A percentile compares a stretch with the other conserved stretches of the same genome.
These are phyloP conservation scores for Periplaneta americana DNA, from an alignment of 1,140 invertebrate genomes.

Conservation along the genomic window DNA sequence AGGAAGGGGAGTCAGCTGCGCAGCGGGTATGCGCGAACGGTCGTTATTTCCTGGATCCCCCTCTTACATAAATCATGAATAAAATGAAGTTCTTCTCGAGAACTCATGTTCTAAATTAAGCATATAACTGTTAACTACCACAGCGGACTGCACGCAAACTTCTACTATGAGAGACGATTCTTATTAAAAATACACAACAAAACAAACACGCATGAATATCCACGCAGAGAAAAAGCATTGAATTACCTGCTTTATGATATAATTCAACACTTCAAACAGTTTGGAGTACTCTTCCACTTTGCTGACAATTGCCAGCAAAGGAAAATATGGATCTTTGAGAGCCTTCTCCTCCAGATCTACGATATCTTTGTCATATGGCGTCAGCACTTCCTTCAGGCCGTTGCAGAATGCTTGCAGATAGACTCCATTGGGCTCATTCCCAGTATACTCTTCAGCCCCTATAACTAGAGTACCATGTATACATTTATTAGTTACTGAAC, in stretches of 20 bases:
- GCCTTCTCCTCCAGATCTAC: slow-evolving; percentile 45
- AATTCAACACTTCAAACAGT: slow-evolving; percentile 45
- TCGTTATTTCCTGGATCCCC: too few species aligned
- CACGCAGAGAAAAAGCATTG: too few species aligned
- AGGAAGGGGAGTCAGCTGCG: too few species aligned
- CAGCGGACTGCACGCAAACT: too few species aligned
- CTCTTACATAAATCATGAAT: too few species aligned
- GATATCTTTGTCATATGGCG: slow-evolving; percentile 49
- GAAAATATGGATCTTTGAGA: slow-evolving; percentile 44
- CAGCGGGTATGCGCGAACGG: too few species aligned
- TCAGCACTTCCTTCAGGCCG: slow-evolving; percentile 49
- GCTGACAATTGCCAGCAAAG: slow-evolving; percentile 45
- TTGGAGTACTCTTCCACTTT: slow-evolving; percentile 44
- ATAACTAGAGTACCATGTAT: not conserved
- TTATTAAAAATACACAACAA: too few species aligned
- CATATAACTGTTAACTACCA: too few species aligned
- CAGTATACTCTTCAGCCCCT: not conserved
- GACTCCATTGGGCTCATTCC: slow-evolving; percentile 33
- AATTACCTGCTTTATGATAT: slow-evolving; percentile 44
- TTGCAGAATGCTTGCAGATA: slow-evolving; percentile 54
- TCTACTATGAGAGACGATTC: too few species aligned
- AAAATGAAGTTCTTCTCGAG: too few species aligned
- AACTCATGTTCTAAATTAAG: too few species aligned
- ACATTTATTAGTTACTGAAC: not conserved
- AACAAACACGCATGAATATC: too few species aligned